A percentile compares a stretch with the other conserved stretches of the same genome.
Conservation (phyloP, 2,888 invertebrate species). For the Rhopalosiphum nymphaeae region DNA sequence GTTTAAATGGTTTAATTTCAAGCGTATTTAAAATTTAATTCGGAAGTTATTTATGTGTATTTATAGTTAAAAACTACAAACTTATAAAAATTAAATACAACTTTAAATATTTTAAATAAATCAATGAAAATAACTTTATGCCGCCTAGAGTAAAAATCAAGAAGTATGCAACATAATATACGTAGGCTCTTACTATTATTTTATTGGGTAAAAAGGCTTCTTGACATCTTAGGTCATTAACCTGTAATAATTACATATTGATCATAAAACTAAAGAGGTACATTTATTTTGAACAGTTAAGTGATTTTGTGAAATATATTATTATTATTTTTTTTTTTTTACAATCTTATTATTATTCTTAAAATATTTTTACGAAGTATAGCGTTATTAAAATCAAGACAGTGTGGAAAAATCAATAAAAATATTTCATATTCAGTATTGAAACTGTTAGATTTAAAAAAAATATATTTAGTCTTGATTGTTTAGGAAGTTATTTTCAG, state of each 20-base stretch:
- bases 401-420: neutral
- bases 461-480: neutral
- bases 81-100: neutral
- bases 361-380: neutral
- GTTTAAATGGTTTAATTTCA: neutral
- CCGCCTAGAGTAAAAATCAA: neutral
- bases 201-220: too few relatives aligned
- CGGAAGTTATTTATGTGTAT: neutral
- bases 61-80: neutral
- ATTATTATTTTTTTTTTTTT: too few relatives aligned
- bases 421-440: neutral
- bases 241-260: too few relatives aligned
- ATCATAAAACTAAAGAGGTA: too few relatives aligned
- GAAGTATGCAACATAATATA: neutral
- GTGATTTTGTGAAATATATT: too few relatives aligned
- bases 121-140: neutral
- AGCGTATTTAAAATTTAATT: neutral
- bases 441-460: neutral
- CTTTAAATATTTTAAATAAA: neutral
- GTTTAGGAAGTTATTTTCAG: neutral
- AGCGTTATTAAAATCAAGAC: neutral
- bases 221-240: too few relatives aligned
- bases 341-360: neutral
- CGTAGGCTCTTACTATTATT: neutral
- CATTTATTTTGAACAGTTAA: too few relatives aligned